Evolutionary conservation across 2,888 invertebrate species (phyloP), one percentile per base, ranked within the genome.

Genomic region (Strigamia maritima): DNA sequence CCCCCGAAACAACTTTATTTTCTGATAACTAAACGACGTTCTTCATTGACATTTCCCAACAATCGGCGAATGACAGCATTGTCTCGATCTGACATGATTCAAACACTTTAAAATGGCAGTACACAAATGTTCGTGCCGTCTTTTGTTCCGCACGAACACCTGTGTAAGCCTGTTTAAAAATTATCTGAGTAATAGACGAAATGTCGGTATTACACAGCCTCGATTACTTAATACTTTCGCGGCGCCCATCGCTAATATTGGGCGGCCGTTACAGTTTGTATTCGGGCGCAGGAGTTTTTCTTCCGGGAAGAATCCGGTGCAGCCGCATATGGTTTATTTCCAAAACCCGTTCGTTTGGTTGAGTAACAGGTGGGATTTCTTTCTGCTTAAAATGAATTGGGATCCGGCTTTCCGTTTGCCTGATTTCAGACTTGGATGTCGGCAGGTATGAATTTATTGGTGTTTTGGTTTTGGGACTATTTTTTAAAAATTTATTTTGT

Each of bases 241-340:
- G 7, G 31, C 3, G 2, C 31, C 31, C 3, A 7, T 31, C 31
- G 31, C 31, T 2, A 31, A 7, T 31, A 7, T 31, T 31, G 3
- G 31, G 31, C 31, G 31, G 31, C 31, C 31, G 31, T 31, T 31
- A 7, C 31, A n/a, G n/a, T n/a, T 10, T 2, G 8, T 49, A n/a
- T 2, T 10, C n/a, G n/a, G 22, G 2, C 70, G 22, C 24, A 22
- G 70, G 22, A 19, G n/a, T 22, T 28, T 70, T 70, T 70, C 70
- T 19, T 8, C 70, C 4, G n/a, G 28, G 4, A n/a, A 70, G 70
- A 26, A 22, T 28, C 24, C 24, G 14, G 70, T 70, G 19, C 24
- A 70, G 22, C 70, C 70, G 12, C 70, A 28, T 10, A 70, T 70
- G 70, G 22, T 70, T 70, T 70, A 70, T 70, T 26, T 70, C 70